A percentile compares a stretch with the other conserved stretches of the same genome.
phyloP scores from a whole-genome alignment of 2,797 vertebrate genomes.

The Intellagama lesueurii region DNA sequence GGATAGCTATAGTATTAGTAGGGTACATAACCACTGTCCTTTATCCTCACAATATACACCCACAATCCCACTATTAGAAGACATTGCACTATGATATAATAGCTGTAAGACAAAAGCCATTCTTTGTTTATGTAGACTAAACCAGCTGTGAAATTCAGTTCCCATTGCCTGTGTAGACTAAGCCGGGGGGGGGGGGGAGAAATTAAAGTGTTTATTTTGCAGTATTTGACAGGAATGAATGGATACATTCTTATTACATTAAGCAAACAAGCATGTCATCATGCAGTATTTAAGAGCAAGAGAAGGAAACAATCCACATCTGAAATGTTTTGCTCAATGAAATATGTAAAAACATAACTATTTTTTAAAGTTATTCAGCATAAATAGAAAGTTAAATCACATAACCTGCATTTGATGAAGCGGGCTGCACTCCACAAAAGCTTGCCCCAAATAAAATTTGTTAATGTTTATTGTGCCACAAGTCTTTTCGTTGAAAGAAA shows the following conservation, averaged over 20 bases:
- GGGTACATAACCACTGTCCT: too few relatives aligned
- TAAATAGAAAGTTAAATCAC: background rate
- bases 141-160: background rate
- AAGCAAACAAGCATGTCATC: background rate
- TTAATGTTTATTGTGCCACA: too few relatives aligned
- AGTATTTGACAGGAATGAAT: background rate
- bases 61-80: background rate
- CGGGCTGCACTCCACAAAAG: background rate
- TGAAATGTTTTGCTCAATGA: background rate
- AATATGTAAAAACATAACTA: background rate
- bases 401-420: too few relatives aligned
- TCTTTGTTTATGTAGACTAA: background rate
- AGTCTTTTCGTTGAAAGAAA: background rate
- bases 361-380: background rate
- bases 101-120: background rate
- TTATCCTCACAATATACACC: background rate
- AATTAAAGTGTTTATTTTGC: background rate
- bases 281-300: background rate
- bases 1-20: too few relatives aligned
- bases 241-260: slow-evolving; percentile 4
- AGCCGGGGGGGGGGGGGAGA: too few relatives aligned
- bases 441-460: too few relatives aligned
- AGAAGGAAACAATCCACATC: background rate
- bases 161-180: background rate
- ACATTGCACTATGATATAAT: background rate